Evolutionary conservation across 1,140 invertebrate species (phyloP).

Genomic region (Ceratosolen fusciceps): DNA sequence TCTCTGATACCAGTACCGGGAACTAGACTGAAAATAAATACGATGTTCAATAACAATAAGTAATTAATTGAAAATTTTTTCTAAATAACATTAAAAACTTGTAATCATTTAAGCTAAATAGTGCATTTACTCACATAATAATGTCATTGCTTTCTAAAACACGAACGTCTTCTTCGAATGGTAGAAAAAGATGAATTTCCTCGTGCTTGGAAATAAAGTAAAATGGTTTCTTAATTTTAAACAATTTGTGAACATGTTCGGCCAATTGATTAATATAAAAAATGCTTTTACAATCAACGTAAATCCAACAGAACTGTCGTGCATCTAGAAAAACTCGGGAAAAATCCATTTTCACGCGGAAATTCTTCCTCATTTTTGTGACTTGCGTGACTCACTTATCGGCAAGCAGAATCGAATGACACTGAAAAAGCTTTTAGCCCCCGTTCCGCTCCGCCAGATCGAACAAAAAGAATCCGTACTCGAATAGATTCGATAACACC

Average conservation of each 20-base stretch:
- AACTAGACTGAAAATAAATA: constrained; percentile 50
- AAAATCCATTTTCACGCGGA: constrained; percentile 59
- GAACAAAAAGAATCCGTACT: too few species aligned
- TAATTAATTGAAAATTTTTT: background rate
- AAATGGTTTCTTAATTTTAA: constrained; percentile 57
- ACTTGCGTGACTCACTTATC: too few species aligned
- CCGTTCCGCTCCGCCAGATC: too few species aligned
- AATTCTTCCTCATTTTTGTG: constrained; percentile 54
- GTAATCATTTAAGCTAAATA: too few species aligned
- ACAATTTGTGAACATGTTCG: constrained; percentile 54
- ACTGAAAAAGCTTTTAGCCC: too few species aligned
- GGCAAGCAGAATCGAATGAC: too few species aligned
- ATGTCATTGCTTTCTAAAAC: constrained; percentile 52
- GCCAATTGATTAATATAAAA: constrained; percentile 52
- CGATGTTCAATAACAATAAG: background rate
- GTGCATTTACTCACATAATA: constrained; percentile 49
- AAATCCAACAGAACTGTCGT: constrained; percentile 57
- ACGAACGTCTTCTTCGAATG: constrained; percentile 59
- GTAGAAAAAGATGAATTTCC: constrained; percentile 54
- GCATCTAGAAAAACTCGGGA: constrained; percentile 57
- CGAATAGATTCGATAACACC: too few species aligned
- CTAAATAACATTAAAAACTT: too few species aligned
- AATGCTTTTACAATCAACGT: constrained; percentile 54
- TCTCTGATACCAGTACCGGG: constrained; percentile 51
- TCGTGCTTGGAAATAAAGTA: constrained; percentile 54